Percentiles rank a stretch among this genome's conserved stretches.
Conservation (phyloP, 2,797 vertebrate species). For the Urosaurus nigricauda region DNA sequence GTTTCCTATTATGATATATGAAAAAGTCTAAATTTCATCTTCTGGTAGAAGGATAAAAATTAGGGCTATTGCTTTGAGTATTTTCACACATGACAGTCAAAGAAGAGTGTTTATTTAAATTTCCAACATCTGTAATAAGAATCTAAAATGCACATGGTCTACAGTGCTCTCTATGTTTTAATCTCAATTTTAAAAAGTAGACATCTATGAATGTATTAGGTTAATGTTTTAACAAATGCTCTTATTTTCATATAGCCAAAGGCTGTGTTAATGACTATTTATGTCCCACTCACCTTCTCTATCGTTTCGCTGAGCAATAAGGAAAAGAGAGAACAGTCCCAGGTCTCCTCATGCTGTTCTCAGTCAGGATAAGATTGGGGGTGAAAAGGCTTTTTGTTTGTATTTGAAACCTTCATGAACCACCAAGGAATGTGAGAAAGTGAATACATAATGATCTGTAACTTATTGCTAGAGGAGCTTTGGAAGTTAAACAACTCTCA, state of each 20-base stretch:
- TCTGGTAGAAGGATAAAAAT: background rate
- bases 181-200: background rate
- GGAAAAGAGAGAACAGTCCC: background rate
- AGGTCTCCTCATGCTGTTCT: background rate
- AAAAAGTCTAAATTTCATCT: background rate
- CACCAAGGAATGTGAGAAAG: background rate
- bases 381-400: conserved; percentile 3
- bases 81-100: background rate
- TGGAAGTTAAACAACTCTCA: conserved; percentile 13
- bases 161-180: background rate
- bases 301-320: background rate
- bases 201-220: background rate
- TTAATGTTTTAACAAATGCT: background rate
- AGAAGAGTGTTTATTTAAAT: background rate
- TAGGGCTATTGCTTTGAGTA: background rate
- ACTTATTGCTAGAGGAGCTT: conserved; percentile 21
- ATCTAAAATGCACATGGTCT: background rate
- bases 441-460: background rate
- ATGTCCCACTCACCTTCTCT: background rate
- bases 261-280: background rate
- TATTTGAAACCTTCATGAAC: background rate
- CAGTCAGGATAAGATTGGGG: background rate
- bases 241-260: conserved; percentile 5
- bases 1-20: background rate
- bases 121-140: background rate